Evolutionary conservation across 2,113 vertebrate genomes (phyloP), one percentile per base, ranked within the genome.

Genomic region (Stigmatopora nigra): DNA sequence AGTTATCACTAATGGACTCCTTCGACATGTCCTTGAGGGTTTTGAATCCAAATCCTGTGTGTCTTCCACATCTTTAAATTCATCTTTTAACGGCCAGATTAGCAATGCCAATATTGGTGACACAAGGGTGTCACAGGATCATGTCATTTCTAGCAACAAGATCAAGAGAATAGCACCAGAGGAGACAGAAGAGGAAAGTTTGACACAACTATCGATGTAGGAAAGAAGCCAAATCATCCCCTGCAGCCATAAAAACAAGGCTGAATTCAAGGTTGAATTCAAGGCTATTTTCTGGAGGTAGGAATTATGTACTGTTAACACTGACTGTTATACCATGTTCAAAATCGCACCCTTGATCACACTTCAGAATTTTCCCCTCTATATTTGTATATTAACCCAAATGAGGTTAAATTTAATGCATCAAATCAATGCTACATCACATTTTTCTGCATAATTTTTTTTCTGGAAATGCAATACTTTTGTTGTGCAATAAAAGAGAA

Each of bases 31-130:
- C 70, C 88, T 92, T 12, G 78, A 51, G 0, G 0, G 87, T 63
- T 83, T 88, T 0, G 91, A 94, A 13, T 80, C 85, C 36, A 93
- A 92, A 65, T 92, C 92, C 17, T 91, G 94, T 41, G 89, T 91
- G 73, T 94, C 92, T 0, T 97, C 95, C 69, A 94, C 92, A 0
- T 96, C 94, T 57, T 98, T 94, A 0, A 85, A 72, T 59, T 95
- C 91, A 49, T 93, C 91, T 67, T 81, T 83, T 38, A 92, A 92
- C 71, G 97, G 94, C 78, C 91, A 94, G 78, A 91, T 85, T 71
- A 86, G 80, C 68, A 92, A 90, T 0, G 88, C 91, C 22, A 91
- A 89, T 0, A 89, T 92, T 31, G 81, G 78, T 0, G 90, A 93
- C 71, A 94, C 93, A 64, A 87, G 90, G 58, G 91, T 92, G 66